Percentiles rank a stretch among this genome's conserved stretches.
Evolutionary conservation across 2,888 invertebrate genomes (phyloP).

Genomic region (Parnassius mnemosyne): DNA sequence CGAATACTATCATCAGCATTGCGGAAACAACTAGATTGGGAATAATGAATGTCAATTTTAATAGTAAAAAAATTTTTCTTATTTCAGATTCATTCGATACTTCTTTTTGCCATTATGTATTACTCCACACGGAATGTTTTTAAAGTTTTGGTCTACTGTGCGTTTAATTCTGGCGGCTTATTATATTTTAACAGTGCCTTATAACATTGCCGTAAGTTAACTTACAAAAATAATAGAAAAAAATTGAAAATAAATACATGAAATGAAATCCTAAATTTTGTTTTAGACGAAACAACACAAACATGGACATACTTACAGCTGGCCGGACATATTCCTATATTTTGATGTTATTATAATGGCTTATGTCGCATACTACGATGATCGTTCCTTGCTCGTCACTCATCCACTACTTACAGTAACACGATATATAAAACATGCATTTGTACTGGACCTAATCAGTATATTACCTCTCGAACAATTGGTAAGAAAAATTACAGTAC

Average conservation of each 20-base stretch:
- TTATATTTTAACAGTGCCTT: constrained; percentile 61
- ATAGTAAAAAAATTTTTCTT: too few relatives aligned
- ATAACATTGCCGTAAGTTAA: constrained; percentile 64
- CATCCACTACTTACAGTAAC: constrained; percentile 67
- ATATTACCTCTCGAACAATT: constrained; percentile 66
- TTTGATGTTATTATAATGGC: constrained; percentile 67
- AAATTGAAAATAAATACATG: too few relatives aligned
- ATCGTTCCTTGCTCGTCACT: constrained; percentile 63
- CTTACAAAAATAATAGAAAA: not conserved
- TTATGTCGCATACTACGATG: constrained; percentile 73
- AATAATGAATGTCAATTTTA: too few relatives aligned
- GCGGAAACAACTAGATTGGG: too few relatives aligned
- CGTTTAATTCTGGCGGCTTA: constrained; percentile 56
- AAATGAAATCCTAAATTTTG: not conserved
- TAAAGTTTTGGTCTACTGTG: constrained; percentile 67
- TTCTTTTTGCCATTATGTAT: constrained; percentile 65
- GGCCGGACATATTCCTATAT: constrained; percentile 53
- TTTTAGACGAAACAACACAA: constrained; percentile 55
- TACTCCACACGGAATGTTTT: constrained; percentile 70
- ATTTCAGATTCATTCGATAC: constrained; percentile 55
- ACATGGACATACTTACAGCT: constrained; percentile 40
- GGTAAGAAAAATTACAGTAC: constrained; percentile 40
- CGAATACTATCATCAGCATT: too few relatives aligned
- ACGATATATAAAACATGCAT: constrained; percentile 61
- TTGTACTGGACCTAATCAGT: constrained; percentile 62